Conservation (phyloP, 2,113 vertebrate species). For the Poeciliopsis retropinna region DNA sequence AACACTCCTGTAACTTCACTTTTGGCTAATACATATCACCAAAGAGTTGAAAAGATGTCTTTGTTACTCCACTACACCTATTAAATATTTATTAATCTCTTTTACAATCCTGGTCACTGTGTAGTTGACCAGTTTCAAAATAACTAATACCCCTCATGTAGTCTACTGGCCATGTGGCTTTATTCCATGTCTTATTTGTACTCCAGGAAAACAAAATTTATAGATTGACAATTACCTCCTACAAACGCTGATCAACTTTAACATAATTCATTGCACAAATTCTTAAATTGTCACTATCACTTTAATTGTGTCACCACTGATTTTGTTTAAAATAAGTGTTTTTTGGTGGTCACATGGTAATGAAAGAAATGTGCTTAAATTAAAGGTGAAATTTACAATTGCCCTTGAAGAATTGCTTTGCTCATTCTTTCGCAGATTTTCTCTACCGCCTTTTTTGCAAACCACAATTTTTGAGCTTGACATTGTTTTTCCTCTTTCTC, state of each 20-base stretch:
- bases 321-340: not conserved
- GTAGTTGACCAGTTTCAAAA: not conserved
- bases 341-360: not conserved
- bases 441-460: slow-evolving; percentile 9
- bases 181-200: not conserved
- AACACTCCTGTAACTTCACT: not conserved
- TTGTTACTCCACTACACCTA: not conserved
- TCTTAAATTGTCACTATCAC: not conserved
- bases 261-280: not conserved
- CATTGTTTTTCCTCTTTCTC: slow-evolving; percentile 21
- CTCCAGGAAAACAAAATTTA: not conserved
- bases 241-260: not conserved
- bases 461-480: slow-evolving; percentile 5
- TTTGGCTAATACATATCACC: not conserved
- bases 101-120: not conserved
- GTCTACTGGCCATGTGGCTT: not conserved
- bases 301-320: not conserved
- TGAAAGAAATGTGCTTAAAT: not conserved
- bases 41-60: not conserved
- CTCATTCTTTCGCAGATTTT: slow-evolving; percentile 13
- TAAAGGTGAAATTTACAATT: not conserved
- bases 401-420: not conserved
- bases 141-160: not conserved
- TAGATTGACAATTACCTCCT: not conserved
- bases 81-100: not conserved